Evolutionary conservation across 2,888 invertebrate genomes (phyloP).

Genomic region (Cantharis nigra): DNA sequence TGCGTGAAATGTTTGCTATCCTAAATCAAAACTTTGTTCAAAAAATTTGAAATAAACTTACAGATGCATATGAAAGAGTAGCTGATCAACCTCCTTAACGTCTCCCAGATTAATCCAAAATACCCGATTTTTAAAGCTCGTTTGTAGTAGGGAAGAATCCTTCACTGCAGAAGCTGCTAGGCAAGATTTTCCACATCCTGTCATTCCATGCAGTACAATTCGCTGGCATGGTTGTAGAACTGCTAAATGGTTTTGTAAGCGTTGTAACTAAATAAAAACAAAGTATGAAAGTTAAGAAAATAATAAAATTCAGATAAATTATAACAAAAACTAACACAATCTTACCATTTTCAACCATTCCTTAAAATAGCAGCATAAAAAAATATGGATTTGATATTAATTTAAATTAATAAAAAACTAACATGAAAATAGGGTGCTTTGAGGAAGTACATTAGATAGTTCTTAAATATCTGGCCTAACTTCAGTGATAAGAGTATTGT

Average conservation of each 20-base stretch:
- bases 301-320: background rate
- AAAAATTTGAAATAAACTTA: conserved; percentile 7
- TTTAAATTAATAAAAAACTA: background rate
- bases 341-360: background rate
- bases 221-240: conserved; percentile 61
- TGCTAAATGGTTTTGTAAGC: conserved; percentile 57
- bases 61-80: conserved; percentile 26
- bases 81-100: conserved; percentile 39
- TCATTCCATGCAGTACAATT: conserved; percentile 72
- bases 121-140: conserved; percentile 61
- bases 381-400: background rate
- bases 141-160: conserved; percentile 57
- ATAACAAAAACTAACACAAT: background rate
- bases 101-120: conserved; percentile 64
- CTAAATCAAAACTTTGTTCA: background rate
- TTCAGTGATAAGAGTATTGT: too few relatives aligned
- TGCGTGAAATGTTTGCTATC: background rate
- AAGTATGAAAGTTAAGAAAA: background rate
- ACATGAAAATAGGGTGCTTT: background rate
- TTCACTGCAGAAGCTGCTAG: conserved; percentile 66
- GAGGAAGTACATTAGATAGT: too few relatives aligned
- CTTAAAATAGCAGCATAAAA: background rate
- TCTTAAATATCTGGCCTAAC: too few relatives aligned
- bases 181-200: conserved; percentile 76
- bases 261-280: conserved; percentile 55